These are phyloP conservation scores for Lepidochitona cinerea DNA, from an alignment of 2,888 invertebrate genomes.

Conservation along the genomic window DNA sequence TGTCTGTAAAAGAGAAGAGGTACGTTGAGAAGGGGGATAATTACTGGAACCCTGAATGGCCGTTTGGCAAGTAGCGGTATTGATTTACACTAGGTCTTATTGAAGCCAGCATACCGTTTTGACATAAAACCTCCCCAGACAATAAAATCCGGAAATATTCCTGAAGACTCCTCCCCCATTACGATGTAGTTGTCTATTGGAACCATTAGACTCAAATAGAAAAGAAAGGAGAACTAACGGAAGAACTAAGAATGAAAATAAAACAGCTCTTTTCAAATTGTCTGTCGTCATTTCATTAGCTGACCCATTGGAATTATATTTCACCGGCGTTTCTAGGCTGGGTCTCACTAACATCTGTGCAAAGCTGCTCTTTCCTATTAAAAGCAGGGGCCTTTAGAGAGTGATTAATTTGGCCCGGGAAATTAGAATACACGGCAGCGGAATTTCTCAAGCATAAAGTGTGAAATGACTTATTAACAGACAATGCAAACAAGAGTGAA, in stretches of 20 bases:
- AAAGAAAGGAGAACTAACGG: background rate
- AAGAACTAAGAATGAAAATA: slow-evolving; percentile 6
- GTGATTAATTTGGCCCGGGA: slow-evolving; percentile 3
- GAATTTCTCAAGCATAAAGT: background rate
- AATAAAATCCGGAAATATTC: slow-evolving; percentile 3
- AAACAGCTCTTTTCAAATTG: background rate
- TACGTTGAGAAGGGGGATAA: slow-evolving; percentile 6
- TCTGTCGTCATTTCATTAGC: background rate
- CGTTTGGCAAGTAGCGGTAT: background rate
- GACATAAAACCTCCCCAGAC: slow-evolving; percentile 7
- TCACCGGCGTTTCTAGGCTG: background rate
- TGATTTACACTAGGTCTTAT: slow-evolving; percentile 2
- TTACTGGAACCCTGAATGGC: background rate
- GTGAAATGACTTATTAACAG: slow-evolving; percentile 1
- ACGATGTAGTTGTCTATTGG: background rate
- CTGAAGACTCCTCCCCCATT: background rate
- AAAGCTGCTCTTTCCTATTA: background rate
- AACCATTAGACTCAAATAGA: slow-evolving; percentile 1
- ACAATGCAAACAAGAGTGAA: background rate
- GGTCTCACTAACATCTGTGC: background rate
- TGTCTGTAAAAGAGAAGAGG: slow-evolving; percentile 5
- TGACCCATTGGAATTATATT: background rate
- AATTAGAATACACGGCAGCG: background rate
- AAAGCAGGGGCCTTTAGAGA: background rate
- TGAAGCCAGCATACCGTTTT: slow-evolving; percentile 3